Conservation (phyloP, 2,113 vertebrate genomes). For the Equus przewalskii region DNA sequence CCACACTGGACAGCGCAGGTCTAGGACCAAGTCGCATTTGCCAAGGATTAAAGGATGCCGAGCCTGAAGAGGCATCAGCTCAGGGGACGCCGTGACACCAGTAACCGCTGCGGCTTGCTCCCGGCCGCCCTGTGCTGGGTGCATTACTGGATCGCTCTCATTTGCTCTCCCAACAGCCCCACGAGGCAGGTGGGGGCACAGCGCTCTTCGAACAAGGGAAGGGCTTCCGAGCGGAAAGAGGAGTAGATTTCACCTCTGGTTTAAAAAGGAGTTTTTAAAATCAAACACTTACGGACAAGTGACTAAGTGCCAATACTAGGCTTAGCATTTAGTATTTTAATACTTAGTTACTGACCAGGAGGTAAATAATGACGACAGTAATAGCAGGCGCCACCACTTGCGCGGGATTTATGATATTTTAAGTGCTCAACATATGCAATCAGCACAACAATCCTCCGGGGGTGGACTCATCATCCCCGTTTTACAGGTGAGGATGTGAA, state of each 20-base stretch:
- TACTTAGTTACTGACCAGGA: not conserved
- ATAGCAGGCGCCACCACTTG: fast-evolving
- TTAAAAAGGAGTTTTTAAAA: not conserved
- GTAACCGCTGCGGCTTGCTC: fast-evolving
- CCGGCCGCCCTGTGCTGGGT: fast-evolving
- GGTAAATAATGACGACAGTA: not conserved
- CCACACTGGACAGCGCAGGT: fast-evolving
- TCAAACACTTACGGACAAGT: not conserved
- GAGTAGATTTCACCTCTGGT: not conserved
- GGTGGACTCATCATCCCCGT: not conserved
- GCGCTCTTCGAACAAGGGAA: not conserved
- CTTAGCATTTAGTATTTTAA: too few species aligned
- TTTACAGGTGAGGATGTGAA: not conserved
- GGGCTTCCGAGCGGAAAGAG: fast-evolving
- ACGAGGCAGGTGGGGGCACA: fast-evolving
- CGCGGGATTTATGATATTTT: fast-evolving
- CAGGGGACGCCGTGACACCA: fast-evolving
- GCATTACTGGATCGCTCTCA: fast-evolving
- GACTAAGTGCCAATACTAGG: not conserved
- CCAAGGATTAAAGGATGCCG: not conserved
- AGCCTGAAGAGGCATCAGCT: not conserved
- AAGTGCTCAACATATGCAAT: not conserved
- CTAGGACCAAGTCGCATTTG: not conserved
- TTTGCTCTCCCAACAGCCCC: not conserved
- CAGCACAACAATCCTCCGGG: not conserved